phyloP scores from a whole-genome alignment of 2,888 invertebrate species.

The Cephus runcator region DNA sequence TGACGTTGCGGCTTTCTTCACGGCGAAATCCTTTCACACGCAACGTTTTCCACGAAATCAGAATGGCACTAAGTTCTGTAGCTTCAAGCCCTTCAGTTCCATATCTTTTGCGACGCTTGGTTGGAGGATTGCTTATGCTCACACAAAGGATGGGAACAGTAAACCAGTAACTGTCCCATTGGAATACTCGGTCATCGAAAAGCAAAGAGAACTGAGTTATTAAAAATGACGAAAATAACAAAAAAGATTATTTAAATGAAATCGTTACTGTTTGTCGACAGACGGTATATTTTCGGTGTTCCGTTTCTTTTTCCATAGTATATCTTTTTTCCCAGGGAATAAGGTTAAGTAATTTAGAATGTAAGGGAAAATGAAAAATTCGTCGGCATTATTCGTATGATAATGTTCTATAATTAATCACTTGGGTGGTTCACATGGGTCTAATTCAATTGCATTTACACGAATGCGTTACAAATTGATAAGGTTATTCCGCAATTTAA shows the following conservation, averaged over 20 bases:
- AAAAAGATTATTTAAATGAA: not conserved
- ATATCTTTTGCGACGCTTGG: slow-evolving; percentile 70
- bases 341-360: not conserved
- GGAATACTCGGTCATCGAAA: not conserved
- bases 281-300: not conserved
- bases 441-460: not conserved
- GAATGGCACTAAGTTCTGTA: slow-evolving; percentile 76
- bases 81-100: slow-evolving; percentile 80
- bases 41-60: slow-evolving; percentile 90
- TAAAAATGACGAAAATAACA: not conserved
- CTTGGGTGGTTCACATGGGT: not conserved
- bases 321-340: not conserved
- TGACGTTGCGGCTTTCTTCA: slow-evolving; percentile 91
- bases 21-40: slow-evolving; percentile 96
- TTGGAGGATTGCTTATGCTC: slow-evolving; percentile 74
- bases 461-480: not conserved
- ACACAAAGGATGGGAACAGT: slow-evolving; percentile 80
- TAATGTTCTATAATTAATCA: not conserved
- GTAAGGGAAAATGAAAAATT: not conserved
- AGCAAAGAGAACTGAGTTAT: not conserved
- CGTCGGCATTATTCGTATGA: not conserved
- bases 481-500: not conserved
- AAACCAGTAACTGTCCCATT: slow-evolving; percentile 43
- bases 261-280: not conserved
- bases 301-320: not conserved